Conservation (phyloP, 2,113 vertebrate genomes). For the Tauraco erythrolophus region DNA sequence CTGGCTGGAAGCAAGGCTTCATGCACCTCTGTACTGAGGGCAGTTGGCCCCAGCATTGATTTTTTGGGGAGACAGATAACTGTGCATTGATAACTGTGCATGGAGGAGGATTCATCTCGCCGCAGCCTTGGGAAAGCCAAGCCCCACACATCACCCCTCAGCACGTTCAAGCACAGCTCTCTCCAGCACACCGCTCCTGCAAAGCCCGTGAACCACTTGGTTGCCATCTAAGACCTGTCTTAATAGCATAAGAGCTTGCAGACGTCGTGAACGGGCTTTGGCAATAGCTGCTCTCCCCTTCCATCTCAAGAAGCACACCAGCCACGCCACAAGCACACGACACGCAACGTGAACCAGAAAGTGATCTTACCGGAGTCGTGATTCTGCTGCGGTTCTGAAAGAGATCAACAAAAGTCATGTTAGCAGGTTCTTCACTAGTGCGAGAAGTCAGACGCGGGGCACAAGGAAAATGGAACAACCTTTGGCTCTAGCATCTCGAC, state of each 20-base stretch:
- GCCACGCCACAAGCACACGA: not conserved
- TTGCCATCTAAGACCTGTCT: not conserved
- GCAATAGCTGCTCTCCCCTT: not conserved
- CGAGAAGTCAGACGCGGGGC: fast-evolving
- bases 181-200: not conserved
- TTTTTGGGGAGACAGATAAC: not conserved
- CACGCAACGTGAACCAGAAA: not conserved
- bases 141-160: not conserved
- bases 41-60: fast-evolving
- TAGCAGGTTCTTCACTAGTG: not conserved
- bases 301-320: not conserved
- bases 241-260: not conserved
- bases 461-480: not conserved
- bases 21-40: fast-evolving
- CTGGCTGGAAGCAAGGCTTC: not conserved
- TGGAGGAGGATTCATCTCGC: fast-evolving
- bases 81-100: not conserved
- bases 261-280: not conserved
- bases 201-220: not conserved
- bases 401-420: not conserved
- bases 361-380: not conserved
- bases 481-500: fast-evolving
- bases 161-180: not conserved
- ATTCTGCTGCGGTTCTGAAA: not conserved
- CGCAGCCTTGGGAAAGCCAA: not conserved